Evolutionary conservation across 2,113 vertebrate species (phyloP).

Genomic region (Alligator mississippiensis): DNA sequence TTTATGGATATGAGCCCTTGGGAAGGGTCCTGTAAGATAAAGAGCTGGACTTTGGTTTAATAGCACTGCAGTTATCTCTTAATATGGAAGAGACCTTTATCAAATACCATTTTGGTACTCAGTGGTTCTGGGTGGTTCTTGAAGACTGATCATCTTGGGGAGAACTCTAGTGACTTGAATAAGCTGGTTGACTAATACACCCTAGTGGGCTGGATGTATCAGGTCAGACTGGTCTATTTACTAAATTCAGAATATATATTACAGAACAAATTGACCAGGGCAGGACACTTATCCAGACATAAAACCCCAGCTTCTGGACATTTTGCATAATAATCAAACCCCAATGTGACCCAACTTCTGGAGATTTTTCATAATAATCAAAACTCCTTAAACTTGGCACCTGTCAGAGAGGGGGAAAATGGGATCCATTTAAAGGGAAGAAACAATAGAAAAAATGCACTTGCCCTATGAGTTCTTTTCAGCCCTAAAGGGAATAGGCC

Average conservation of each 20-base stretch:
- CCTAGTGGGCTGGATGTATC: too few species aligned
- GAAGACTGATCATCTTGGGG: too few species aligned
- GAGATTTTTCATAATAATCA: too few species aligned
- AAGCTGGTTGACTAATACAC: not conserved
- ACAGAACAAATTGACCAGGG: not conserved
- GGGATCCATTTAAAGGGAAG: too few species aligned
- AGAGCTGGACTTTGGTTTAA: not conserved
- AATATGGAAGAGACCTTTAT: too few species aligned
- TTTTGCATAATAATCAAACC: too few species aligned
- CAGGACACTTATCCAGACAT: not conserved
- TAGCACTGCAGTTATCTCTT: too few species aligned
- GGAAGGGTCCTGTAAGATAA: not conserved
- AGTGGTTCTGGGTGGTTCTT: not conserved
- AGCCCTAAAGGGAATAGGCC: not conserved
- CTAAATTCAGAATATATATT: not conserved
- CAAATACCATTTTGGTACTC: too few species aligned
- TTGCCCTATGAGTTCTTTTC: not conserved
- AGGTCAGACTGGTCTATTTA: not conserved
- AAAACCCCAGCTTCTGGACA: not conserved
- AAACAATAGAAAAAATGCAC: not conserved
- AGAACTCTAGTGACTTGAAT: not conserved
- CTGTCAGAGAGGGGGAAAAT: too few species aligned
- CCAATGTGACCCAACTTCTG: too few species aligned
- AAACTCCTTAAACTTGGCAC: too few species aligned
- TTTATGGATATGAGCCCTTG: not conserved